These are phyloP conservation scores for Coregonus ussuriensis DNA, from an alignment of 2,797 vertebrate genomes.

Conservation along the genomic window DNA sequence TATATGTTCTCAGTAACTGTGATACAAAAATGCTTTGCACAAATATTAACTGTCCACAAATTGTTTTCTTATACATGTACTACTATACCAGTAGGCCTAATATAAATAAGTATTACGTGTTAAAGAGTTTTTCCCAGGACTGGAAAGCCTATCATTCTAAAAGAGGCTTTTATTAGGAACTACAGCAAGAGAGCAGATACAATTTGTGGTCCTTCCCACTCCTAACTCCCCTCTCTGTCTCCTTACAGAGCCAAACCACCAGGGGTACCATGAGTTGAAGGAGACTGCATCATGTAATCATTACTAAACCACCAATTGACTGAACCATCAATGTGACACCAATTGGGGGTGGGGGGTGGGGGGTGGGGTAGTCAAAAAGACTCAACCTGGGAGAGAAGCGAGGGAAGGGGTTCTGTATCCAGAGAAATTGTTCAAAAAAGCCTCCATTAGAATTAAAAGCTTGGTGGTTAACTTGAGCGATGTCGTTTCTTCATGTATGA, in stretches of 20 bases:
- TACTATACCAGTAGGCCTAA: background rate
- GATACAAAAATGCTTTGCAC: background rate
- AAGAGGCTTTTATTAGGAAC: conserved; percentile 49
- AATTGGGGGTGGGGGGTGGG: conserved; percentile 19
- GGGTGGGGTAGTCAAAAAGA: background rate
- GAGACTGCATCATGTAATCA: conserved; percentile 80
- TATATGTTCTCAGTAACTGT: background rate
- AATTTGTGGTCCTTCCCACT: conserved; percentile 59
- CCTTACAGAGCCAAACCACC: conserved; percentile 83
- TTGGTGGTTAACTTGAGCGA: background rate
- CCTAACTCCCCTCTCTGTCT: conserved; percentile 81
- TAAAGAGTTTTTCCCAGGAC: background rate
- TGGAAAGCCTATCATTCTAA: conserved; percentile 49
- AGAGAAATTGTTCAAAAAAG: conserved; percentile 41
- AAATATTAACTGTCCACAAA: background rate
- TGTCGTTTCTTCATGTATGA: background rate
- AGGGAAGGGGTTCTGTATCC: conserved; percentile 16
- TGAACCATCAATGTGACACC: conserved; percentile 61
- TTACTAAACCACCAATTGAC: conserved; percentile 75
- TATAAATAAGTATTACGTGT: conserved; percentile 16
- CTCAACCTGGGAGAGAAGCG: conserved; percentile 9
- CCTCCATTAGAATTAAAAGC: conserved; percentile 59
- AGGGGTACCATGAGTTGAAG: conserved; percentile 86
- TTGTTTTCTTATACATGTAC: background rate
- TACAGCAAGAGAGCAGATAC: conserved; percentile 44